Conservation (phyloP, 1,140 invertebrate species). For the Teleopsis dalmanni region DNA sequence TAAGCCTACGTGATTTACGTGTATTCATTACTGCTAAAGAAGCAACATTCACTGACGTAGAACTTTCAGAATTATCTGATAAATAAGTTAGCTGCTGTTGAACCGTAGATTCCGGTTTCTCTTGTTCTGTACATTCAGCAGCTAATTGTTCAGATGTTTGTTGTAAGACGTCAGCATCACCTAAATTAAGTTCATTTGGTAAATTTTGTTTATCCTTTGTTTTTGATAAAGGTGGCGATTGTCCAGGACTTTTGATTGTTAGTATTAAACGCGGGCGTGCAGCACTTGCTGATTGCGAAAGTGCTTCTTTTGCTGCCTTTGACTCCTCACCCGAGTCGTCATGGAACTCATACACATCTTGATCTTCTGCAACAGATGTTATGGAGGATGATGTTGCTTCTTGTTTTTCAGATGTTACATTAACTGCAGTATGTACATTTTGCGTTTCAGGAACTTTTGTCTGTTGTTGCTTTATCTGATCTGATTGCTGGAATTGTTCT, state of each 20-base stretch:
- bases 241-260: slow-evolving; percentile 66
- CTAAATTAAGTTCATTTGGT: not conserved
- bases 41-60: slow-evolving; percentile 50
- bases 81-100: slow-evolving; percentile 1
- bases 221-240: slow-evolving; percentile 14
- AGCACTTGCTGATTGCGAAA: slow-evolving; percentile 31
- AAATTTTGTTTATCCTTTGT: slow-evolving; percentile 4
- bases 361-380: not conserved
- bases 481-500: slow-evolving; percentile 8
- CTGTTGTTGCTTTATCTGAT: slow-evolving; percentile 42
- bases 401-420: slow-evolving; percentile 33
- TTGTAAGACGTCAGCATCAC: not conserved
- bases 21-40: slow-evolving; percentile 60
- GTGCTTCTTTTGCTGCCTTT: slow-evolving; percentile 5
- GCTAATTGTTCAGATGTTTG: not conserved
- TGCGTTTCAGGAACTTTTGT: not conserved
- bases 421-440: slow-evolving; percentile 22
- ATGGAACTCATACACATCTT: slow-evolving; percentile 74
- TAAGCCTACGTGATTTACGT: slow-evolving; percentile 69
- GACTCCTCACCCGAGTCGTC: slow-evolving; percentile 70
- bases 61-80: not conserved
- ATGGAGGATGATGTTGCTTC: not conserved
- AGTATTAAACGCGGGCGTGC: slow-evolving; percentile 64
- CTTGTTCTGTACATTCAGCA: not conserved
- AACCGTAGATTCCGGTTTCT: slow-evolving; percentile 12